phyloP scores from a whole-genome alignment of 2,113 vertebrate species.

The Elaphurus davidianus region DNA sequence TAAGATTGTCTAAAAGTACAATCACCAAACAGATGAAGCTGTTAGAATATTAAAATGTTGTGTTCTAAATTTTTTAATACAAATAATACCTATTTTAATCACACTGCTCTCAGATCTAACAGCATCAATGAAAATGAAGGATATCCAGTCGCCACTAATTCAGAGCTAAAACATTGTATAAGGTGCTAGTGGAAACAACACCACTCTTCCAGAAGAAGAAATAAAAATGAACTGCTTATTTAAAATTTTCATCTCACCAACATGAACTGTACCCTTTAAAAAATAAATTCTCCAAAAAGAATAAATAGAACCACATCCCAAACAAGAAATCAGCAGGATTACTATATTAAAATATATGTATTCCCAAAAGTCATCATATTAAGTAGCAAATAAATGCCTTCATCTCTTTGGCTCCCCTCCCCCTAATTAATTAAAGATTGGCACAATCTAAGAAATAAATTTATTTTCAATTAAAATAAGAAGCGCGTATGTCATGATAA shows the following conservation, averaged over 20 bases:
- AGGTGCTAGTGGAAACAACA: constrained; percentile 69
- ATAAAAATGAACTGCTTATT: constrained; percentile 77
- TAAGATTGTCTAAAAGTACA: constrained; percentile 31
- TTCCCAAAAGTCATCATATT: constrained; percentile 59
- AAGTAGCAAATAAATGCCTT: constrained; percentile 60
- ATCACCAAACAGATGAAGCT: constrained; percentile 20
- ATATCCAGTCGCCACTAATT: constrained; percentile 57
- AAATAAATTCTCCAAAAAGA: constrained; percentile 69
- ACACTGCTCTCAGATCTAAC: background rate
- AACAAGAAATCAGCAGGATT: constrained; percentile 35
- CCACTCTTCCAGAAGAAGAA: constrained; percentile 73
- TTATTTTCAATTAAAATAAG: constrained; percentile 81
- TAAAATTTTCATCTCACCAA: constrained; percentile 75
- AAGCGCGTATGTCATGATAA: constrained; percentile 71
- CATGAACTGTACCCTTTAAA: constrained; percentile 73
- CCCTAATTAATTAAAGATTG: constrained; percentile 75
- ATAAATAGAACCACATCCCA: constrained; percentile 63
- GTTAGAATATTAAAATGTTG: constrained; percentile 52
- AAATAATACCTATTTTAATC: constrained; percentile 31
- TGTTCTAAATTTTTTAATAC: constrained; percentile 34
- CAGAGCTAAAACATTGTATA: constrained; percentile 32
- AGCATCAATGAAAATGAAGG: constrained; percentile 31
- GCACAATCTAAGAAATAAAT: constrained; percentile 70
- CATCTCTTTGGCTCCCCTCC: constrained; percentile 41
- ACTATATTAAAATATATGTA: constrained; percentile 9